These are phyloP conservation scores for Rallus crepitans DNA, from an alignment of 2,797 vertebrate genomes.

Conservation along the genomic window DNA sequence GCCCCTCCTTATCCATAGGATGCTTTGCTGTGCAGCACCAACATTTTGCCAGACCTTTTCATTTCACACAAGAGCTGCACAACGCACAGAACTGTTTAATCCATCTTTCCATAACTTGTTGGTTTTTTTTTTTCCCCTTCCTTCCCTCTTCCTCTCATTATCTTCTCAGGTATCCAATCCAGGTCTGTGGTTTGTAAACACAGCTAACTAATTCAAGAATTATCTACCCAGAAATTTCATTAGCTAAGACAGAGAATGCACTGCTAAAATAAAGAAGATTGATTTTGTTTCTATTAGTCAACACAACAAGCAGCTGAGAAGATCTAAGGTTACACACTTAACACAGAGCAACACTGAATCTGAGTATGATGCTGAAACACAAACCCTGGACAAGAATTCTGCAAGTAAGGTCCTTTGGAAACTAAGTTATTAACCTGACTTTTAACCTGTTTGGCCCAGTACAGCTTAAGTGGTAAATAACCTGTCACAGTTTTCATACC, in stretches of 20 bases:
- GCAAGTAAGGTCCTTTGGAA: background rate
- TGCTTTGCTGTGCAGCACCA: background rate
- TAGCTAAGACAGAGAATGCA: constrained; percentile 6
- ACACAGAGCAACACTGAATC: background rate
- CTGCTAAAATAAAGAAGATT: background rate
- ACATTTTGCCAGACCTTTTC: background rate
- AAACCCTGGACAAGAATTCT: background rate
- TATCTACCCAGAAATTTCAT: background rate
- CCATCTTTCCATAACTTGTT: background rate
- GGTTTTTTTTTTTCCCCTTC: background rate
- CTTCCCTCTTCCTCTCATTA: background rate
- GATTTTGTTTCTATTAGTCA: background rate
- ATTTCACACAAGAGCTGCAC: background rate
- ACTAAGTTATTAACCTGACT: background rate
- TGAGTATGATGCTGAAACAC: background rate
- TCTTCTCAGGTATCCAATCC: background rate
- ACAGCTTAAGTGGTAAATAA: background rate
- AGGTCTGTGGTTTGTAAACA: background rate
- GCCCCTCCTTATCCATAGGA: background rate
- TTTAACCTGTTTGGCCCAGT: background rate
- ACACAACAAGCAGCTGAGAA: background rate
- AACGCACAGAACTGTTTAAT: background rate
- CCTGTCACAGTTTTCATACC: background rate
- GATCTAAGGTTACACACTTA: constrained; percentile 5
- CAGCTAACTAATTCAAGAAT: background rate